These are phyloP conservation scores for Scytalopus superciliaris DNA, from an alignment of 2,113 vertebrate species.

Conservation along the genomic window DNA sequence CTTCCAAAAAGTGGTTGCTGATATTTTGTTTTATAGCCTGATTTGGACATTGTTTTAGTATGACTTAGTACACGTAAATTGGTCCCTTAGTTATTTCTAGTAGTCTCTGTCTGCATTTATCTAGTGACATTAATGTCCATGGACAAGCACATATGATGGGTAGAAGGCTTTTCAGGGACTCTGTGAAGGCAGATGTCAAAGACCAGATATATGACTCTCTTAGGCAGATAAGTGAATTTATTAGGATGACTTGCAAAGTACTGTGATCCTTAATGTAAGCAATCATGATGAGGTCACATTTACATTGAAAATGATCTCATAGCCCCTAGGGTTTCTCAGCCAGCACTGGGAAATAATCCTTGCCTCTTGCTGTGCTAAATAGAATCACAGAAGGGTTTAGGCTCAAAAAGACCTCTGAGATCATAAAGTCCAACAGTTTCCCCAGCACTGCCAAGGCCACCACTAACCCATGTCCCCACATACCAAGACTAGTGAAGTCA, in stretches of 20 bases:
- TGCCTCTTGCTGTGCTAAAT: neutral
- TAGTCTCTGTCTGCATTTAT: neutral
- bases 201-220: neutral
- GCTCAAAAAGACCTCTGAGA: neutral
- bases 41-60: neutral
- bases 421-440: accelerated
- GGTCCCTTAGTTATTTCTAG: neutral
- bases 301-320: slow-evolving; percentile 41
- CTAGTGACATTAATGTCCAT: accelerated
- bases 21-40: neutral
- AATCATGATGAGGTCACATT: slow-evolving; percentile 20
- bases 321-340: neutral
- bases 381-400: neutral
- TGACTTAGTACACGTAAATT: accelerated
- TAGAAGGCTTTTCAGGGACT: neutral
- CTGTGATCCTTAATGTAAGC: neutral
- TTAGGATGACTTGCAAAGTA: slow-evolving; percentile 42
- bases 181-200: neutral
- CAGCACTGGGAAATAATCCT: neutral
- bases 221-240: slow-evolving; percentile 19
- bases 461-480: no score
- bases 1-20: neutral
- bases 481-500: accelerated
- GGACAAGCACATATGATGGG: accelerated
- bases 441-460: neutral